A percentile compares a stretch with the other conserved stretches of the same genome.
These are phyloP conservation scores for Drosophila phalerata DNA, from an alignment of 2,888 invertebrate genomes.

Conservation along the genomic window DNA sequence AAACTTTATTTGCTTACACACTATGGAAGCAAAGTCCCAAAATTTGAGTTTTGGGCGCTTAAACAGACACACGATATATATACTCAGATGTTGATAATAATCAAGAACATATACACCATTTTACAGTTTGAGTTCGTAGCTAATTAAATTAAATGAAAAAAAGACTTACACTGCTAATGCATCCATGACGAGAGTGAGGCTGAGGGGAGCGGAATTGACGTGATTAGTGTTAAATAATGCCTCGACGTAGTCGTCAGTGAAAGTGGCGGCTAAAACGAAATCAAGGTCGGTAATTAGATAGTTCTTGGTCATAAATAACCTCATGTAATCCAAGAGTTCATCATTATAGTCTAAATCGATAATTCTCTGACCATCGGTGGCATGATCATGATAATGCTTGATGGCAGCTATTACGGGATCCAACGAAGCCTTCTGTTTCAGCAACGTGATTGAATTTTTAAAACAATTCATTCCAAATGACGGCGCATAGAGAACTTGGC, in stretches of 20 bases:
- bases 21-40: too few relatives aligned
- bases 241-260: constrained; percentile 27
- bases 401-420: constrained; percentile 22
- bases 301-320: background rate
- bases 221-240: constrained; percentile 58
- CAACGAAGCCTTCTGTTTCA: background rate
- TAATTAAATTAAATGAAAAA: background rate
- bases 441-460: constrained; percentile 4
- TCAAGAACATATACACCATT: too few relatives aligned
- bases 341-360: constrained; percentile 7
- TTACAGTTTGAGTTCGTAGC: too few relatives aligned
- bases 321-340: constrained; percentile 19
- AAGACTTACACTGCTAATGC: constrained; percentile 57
- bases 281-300: constrained; percentile 31
- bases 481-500: rapidly evolving
- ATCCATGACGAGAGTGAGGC: constrained; percentile 56
- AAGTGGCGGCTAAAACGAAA: constrained; percentile 43
- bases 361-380: background rate
- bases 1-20: too few relatives aligned
- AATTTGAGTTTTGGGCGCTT: too few relatives aligned
- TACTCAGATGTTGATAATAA: too few relatives aligned
- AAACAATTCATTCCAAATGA: constrained; percentile 11
- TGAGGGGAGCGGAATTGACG: constrained; percentile 53
- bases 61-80: too few relatives aligned
- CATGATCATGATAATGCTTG: constrained; percentile 20